Evolutionary conservation across 2,113 vertebrate species (phyloP), one percentile per base, ranked within the genome.

Genomic region (Hemiprocne comata): DNA sequence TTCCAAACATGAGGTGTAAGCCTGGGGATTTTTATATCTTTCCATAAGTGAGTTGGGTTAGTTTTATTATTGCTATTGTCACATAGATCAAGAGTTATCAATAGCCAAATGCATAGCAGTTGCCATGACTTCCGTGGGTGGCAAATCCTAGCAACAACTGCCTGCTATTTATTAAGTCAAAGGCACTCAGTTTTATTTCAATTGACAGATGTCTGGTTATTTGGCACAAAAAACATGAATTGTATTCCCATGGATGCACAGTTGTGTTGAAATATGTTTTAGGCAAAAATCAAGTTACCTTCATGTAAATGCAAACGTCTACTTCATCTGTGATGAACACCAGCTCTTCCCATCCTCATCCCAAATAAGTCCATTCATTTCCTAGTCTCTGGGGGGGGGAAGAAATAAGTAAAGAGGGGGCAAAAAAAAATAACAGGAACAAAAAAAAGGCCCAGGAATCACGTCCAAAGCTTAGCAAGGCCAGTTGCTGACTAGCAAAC

Each of bases 171-270:
- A 85, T 91, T 86, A 88, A 93, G 71, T 73, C 78, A 70, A 80
- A 86, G 1, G 6, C 53, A 31, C 53, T 57, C 78, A 7, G 64
- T 54, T 74, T 86, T 65, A 86, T 83, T 66, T 83, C 85, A 80
- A 28, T 86, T 93, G 93, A 94, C 94, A 96, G 89, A 86, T 77
- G 65, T 55, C 87, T 92, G 87, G n/a, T 13, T 90, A 74, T 84
- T 72, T 94, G 90, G 67, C 85, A 80, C 7, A 88, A 77, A 0
- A 50, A 50, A 48, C 10, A 14, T 33, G 34, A 83, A 50, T 33
- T 75, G 29, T 86, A 78, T 83, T 92, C 92, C 72, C 57, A 67
- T 1, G 5, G 72, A 89, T 64, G 64, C 58, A 58, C 64, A 53
- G 71, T 71, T 80, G 57, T 55, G 60, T 46, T 77, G 90, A 95